Conservation (phyloP, 2,113 vertebrate genomes). For the Psittacula cyanocephala region DNA sequence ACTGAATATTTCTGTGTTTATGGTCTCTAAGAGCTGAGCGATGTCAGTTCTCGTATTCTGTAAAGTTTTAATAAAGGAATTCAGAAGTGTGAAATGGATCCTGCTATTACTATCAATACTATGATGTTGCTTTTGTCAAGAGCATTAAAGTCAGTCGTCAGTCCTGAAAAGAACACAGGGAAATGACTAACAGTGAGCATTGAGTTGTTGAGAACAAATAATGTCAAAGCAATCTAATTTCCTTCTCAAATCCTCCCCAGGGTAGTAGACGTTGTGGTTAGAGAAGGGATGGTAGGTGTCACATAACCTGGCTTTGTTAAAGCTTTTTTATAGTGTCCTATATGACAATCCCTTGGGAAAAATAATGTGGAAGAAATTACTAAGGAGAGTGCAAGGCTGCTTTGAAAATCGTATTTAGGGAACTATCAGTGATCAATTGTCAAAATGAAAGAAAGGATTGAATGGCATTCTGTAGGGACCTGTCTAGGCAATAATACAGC, state of each 20-base stretch:
- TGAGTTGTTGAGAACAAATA: background rate
- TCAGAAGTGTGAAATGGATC: background rate
- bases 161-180: background rate
- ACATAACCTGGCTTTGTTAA: background rate
- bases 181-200: background rate
- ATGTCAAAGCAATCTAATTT: background rate
- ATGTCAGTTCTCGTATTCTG: background rate
- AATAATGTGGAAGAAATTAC: background rate
- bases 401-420: background rate
- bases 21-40: background rate
- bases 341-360: background rate
- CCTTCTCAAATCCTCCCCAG: background rate
- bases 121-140: background rate
- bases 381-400: background rate
- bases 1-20: constrained; percentile 52
- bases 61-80: constrained; percentile 24
- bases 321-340: background rate
- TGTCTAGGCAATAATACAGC: background rate
- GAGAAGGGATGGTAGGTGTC: background rate
- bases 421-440: background rate
- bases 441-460: background rate
- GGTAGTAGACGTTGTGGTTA: background rate
- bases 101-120: background rate
- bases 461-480: background rate
- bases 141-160: background rate